These are phyloP conservation scores for Lutraria rhynchaena DNA, from an alignment of 1,140 invertebrate species.

Conservation along the genomic window DNA sequence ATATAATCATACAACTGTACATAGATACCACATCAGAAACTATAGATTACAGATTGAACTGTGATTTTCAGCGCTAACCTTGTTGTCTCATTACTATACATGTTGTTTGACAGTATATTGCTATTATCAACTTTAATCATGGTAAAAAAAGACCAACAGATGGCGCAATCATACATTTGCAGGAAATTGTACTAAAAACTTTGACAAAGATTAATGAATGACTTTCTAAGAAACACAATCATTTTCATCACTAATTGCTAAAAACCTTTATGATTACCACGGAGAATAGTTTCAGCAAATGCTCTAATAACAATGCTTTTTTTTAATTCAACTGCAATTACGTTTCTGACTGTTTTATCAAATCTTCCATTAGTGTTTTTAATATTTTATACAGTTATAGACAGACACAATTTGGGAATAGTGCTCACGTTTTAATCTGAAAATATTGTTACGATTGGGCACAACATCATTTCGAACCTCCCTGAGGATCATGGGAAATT, in stretches of 20 bases:
- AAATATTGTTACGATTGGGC: constrained; percentile 33
- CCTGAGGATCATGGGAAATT: constrained; percentile 53
- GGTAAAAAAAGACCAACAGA: not conserved
- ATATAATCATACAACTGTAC: too few relatives aligned
- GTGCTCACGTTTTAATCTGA: constrained; percentile 55
- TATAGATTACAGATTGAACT: too few relatives aligned
- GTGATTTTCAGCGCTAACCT: too few relatives aligned
- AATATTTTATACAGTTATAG: constrained; percentile 48
- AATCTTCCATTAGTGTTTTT: constrained; percentile 51
- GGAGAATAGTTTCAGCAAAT: constrained; percentile 24
- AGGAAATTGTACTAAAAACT: not conserved
- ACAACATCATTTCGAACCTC: constrained; percentile 38
- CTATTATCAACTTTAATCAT: too few relatives aligned
- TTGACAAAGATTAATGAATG: constrained; percentile 41
- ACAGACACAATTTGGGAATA: constrained; percentile 58
- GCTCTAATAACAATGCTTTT: constrained; percentile 35
- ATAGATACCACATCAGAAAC: too few relatives aligned
- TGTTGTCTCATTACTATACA: too few relatives aligned
- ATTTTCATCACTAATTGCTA: constrained; percentile 48
- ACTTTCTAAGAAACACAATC: constrained; percentile 31
- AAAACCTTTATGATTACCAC: constrained; percentile 11
- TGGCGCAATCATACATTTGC: constrained; percentile 6
- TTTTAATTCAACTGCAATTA: constrained; percentile 41
- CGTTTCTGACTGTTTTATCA: constrained; percentile 25
- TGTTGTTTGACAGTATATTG: too few relatives aligned